These are phyloP conservation scores for Gortyna flavago DNA, from an alignment of 2,888 invertebrate genomes.

Conservation along the genomic window DNA sequence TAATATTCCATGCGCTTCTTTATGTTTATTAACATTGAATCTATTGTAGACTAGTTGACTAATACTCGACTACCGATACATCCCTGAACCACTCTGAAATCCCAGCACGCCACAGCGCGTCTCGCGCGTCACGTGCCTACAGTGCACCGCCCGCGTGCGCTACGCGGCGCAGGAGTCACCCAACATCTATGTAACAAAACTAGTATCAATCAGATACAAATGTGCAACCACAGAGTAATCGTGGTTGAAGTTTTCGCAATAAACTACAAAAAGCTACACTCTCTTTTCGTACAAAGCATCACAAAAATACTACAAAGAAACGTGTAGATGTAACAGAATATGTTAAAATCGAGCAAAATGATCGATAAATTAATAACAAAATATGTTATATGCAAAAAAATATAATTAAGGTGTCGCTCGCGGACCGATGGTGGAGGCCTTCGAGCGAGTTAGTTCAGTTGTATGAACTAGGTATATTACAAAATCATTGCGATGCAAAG, in stretches of 20 bases:
- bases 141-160: constrained; percentile 16
- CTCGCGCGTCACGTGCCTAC: neutral
- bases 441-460: constrained; percentile 64
- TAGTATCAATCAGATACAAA: constrained; percentile 64
- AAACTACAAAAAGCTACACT: constrained; percentile 77
- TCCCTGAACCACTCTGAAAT: constrained; percentile 41
- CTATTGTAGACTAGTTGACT: constrained; percentile 57
- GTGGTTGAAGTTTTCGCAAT: constrained; percentile 70
- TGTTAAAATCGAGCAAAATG: constrained; percentile 84
- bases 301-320: constrained; percentile 85
- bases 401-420: constrained; percentile 74
- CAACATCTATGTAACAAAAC: constrained; percentile 64
- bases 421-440: constrained; percentile 64
- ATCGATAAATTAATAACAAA: constrained; percentile 87
- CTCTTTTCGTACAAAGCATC: constrained; percentile 79
- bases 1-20: constrained; percentile 60
- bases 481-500: constrained; percentile 73
- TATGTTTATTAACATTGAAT: constrained; percentile 35
- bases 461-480: constrained; percentile 69
- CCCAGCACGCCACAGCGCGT: neutral
- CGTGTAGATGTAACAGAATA: constrained; percentile 81
- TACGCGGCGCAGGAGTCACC: constrained; percentile 38
- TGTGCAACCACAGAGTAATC: constrained; percentile 62
- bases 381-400: constrained; percentile 86
- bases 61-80: constrained; percentile 63